These are phyloP conservation scores for Holcopasites calliopsidis DNA, from an alignment of 1,140 invertebrate species.

Conservation along the genomic window DNA sequence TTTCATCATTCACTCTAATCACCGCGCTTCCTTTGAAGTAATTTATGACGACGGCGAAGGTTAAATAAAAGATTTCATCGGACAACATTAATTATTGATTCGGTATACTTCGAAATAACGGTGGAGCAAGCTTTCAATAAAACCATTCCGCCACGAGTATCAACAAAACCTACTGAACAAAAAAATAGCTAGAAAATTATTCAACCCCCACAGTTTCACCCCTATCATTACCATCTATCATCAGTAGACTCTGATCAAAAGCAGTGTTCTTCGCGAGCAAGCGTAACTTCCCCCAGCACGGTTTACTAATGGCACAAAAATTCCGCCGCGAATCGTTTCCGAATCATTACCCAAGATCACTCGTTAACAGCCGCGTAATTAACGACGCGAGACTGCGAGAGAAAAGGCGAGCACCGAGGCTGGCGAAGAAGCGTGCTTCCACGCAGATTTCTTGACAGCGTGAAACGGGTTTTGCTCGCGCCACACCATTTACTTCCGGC, in stretches of 20 bases:
- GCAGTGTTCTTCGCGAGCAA: not conserved
- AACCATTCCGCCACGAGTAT: too few species aligned
- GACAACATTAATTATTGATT: too few species aligned
- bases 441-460: constrained; percentile 14
- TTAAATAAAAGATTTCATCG: too few species aligned
- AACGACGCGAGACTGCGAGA: constrained; percentile 21
- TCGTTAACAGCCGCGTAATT: constrained; percentile 2
- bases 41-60: too few species aligned
- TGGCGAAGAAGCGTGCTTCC: constrained; percentile 1
- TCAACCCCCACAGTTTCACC: too few species aligned
- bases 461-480: constrained; percentile 30
- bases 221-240: not conserved
- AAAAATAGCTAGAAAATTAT: too few species aligned
- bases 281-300: not conserved
- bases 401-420: not conserved
- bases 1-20: too few species aligned
- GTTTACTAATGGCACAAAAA: constrained; percentile 21
- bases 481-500: constrained; percentile 40
- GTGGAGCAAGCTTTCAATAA: too few species aligned
- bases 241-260: not conserved
- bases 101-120: too few species aligned
- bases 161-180: too few species aligned
- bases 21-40: too few species aligned
- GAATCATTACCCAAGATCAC: constrained; percentile 38
- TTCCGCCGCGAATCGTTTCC: constrained; percentile 10